Conservation (phyloP, 2,888 invertebrate species). For the Tortrix viridana region DNA sequence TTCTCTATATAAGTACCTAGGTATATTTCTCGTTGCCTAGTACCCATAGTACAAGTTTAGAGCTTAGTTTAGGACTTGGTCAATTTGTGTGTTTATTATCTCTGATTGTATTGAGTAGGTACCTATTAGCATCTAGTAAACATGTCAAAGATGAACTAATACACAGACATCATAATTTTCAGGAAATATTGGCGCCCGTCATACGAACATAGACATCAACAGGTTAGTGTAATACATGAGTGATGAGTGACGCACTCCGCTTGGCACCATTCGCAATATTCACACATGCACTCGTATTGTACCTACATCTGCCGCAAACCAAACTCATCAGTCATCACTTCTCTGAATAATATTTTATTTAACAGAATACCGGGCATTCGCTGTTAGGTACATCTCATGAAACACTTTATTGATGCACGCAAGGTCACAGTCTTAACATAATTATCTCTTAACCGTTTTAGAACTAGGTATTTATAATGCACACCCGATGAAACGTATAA, state of each 20-base stretch:
- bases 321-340: conserved; percentile 43
- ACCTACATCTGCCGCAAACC: conserved; percentile 23
- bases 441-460: conserved; percentile 3
- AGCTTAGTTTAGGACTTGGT: too few relatives aligned
- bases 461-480: background rate
- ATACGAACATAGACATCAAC: conserved; percentile 68
- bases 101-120: too few relatives aligned
- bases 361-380: background rate
- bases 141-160: too few relatives aligned
- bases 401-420: background rate
- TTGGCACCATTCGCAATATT: conserved; percentile 32
- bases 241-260: conserved; percentile 41
- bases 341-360: conserved; percentile 44
- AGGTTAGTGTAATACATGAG: conserved; percentile 61
- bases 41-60: too few relatives aligned
- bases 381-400: background rate
- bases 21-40: too few relatives aligned
- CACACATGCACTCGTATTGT: conserved; percentile 13
- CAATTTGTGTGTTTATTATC: too few relatives aligned
- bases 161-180: conserved; percentile 43
- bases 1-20: too few relatives aligned
- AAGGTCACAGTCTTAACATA: background rate
- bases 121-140: too few relatives aligned
- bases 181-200: conserved; percentile 64
- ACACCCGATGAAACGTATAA: conserved; percentile 3